These are phyloP conservation scores for Rattus norvegicus DNA, from an alignment of 2,113 vertebrate species.

Conservation along the genomic window DNA sequence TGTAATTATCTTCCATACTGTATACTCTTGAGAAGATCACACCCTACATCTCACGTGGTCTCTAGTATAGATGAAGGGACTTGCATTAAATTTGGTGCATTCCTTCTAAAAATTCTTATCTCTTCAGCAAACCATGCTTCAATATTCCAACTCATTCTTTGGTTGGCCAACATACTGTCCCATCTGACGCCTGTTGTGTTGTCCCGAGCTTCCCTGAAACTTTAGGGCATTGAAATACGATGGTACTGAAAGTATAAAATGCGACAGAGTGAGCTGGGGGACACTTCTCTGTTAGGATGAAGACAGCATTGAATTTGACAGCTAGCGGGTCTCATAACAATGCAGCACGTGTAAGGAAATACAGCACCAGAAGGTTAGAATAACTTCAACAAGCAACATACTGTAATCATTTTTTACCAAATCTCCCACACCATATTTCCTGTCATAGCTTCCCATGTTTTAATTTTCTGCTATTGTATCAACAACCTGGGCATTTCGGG, in stretches of 20 bases:
- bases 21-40: neutral
- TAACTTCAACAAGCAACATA: neutral
- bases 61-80: neutral
- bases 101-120: neutral
- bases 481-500: conserved; percentile 21
- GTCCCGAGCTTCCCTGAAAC: neutral
- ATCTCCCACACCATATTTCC: neutral
- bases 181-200: neutral
- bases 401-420: neutral
- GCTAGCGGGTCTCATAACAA: neutral
- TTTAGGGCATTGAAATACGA: neutral
- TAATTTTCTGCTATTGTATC: neutral
- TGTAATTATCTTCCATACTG: neutral
- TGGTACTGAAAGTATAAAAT: neutral
- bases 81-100: conserved; percentile 29
- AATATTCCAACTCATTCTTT: neutral
- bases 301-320: neutral
- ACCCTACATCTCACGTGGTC: neutral
- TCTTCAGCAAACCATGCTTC: neutral
- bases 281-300: neutral
- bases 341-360: neutral
- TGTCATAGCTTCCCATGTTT: neutral
- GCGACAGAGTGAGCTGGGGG: fast-evolving
- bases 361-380: neutral
- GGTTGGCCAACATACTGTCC: neutral